Percentiles rank a stretch among this genome's conserved stretches.
These are phyloP conservation scores for Rachycentron canadum DNA, from an alignment of 2,797 vertebrate genomes.

Conservation along the genomic window DNA sequence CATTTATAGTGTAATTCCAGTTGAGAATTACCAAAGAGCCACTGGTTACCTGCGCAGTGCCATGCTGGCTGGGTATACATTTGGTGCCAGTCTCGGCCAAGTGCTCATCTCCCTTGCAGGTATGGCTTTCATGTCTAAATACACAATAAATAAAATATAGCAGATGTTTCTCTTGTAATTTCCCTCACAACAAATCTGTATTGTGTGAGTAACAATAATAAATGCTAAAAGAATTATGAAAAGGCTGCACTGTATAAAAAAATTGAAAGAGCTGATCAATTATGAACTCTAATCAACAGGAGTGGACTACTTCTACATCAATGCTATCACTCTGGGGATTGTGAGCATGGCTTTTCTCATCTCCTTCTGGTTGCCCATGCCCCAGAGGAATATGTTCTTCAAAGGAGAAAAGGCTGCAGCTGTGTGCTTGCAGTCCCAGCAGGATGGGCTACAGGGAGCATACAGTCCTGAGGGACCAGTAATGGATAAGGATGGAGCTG, in stretches of 20 bases:
- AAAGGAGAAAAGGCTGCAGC: conserved; percentile 50
- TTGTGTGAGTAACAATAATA: background rate
- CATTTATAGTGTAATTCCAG: conserved; percentile 85
- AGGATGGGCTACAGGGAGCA: conserved; percentile 22
- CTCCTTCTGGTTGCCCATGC: conserved; percentile 82
- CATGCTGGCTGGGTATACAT: conserved; percentile 81
- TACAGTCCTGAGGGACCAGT: conserved; percentile 25
- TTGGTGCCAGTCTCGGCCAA: conserved; percentile 82
- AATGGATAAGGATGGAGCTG: conserved; percentile 43
- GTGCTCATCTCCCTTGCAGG: conserved; percentile 82
- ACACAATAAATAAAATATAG: background rate
- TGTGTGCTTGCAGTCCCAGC: conserved; percentile 43
- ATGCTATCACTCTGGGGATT: conserved; percentile 78
- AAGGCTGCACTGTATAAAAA: background rate
- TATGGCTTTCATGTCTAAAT: conserved; percentile 21
- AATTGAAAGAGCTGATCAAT: conserved; percentile 3
- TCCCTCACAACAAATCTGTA: background rate
- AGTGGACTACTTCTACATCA: conserved; percentile 81
- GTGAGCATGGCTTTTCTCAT: conserved; percentile 77
- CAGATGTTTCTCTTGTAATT: background rate
- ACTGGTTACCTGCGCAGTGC: conserved; percentile 84
- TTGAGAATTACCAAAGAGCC: conserved; percentile 81
- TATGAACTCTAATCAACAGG: conserved; percentile 52
- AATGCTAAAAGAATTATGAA: background rate
- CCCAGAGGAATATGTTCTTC: conserved; percentile 81